Evolutionary conservation across 2,113 vertebrate genomes (phyloP).

Genomic region (Pelvicachromis taeniatus): DNA sequence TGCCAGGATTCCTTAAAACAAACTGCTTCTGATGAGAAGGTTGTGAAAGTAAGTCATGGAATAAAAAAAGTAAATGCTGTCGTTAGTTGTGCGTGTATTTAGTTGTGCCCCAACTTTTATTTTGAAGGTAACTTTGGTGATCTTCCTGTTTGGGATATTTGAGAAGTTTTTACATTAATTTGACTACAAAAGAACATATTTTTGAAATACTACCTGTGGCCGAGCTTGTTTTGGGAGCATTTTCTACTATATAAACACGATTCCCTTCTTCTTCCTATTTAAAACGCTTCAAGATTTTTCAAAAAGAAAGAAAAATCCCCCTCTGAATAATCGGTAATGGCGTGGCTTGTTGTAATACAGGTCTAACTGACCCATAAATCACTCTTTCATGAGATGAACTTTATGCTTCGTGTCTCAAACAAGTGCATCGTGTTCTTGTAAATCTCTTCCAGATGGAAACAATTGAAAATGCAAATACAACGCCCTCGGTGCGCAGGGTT

Average conservation of each 20-base stretch:
- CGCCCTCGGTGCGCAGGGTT: not conserved
- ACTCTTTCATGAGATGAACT: not conserved
- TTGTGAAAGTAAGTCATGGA: too few relatives aligned
- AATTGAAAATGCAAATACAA: not conserved
- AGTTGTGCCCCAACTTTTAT: too few relatives aligned
- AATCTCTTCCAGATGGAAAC: constrained; percentile 34
- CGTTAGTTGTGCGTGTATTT: not conserved
- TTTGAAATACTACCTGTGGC: not conserved
- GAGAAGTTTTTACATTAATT: not conserved
- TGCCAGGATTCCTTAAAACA: not conserved
- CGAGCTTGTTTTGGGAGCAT: not conserved
- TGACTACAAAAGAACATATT: not conserved
- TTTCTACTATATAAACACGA: too few relatives aligned
- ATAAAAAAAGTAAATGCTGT: not conserved
- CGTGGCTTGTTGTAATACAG: not conserved
- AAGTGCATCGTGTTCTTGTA: not conserved
- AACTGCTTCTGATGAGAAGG: not conserved
- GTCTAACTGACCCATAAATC: not conserved
- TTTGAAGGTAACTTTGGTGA: not conserved
- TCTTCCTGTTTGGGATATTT: not conserved
- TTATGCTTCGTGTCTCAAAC: not conserved
- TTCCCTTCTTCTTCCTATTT: not conserved
- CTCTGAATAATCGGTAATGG: not conserved
- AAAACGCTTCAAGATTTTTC: not conserved
- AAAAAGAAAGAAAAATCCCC: not conserved